phyloP scores from a whole-genome alignment of 2,113 vertebrate genomes.

The Carassius carassius region DNA sequence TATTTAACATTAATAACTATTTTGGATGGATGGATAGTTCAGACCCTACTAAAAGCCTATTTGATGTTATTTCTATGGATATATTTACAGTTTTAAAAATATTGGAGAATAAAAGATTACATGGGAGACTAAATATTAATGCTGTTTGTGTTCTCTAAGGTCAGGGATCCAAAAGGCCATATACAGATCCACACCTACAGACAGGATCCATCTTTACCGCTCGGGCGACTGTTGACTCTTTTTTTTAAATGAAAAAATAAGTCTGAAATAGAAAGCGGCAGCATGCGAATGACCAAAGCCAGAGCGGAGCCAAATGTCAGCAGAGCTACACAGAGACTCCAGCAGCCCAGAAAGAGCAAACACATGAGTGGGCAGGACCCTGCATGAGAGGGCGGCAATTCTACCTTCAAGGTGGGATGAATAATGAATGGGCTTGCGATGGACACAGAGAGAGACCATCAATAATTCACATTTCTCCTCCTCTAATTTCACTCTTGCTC shows the following conservation, averaged over 20 bases:
- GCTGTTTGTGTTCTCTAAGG: slow-evolving; percentile 20
- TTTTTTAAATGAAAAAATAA: slow-evolving; percentile 33
- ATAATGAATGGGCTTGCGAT: slow-evolving; percentile 88
- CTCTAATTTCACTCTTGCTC: slow-evolving; percentile 71
- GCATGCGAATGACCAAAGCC: slow-evolving; percentile 50
- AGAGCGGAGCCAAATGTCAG: slow-evolving; percentile 65
- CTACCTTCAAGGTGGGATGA: slow-evolving; percentile 91
- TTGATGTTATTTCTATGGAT: not conserved
- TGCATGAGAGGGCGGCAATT: slow-evolving; percentile 74
- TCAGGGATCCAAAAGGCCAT: slow-evolving; percentile 19
- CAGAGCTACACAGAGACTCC: slow-evolving; percentile 53
- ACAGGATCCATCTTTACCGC: slow-evolving; percentile 17
- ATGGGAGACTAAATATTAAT: slow-evolving; percentile 27
- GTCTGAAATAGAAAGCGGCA: slow-evolving; percentile 43
- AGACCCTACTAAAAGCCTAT: not conserved
- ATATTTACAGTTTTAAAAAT: not conserved
- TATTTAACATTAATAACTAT: no score
- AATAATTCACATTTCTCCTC: slow-evolving; percentile 82
- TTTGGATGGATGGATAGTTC: not conserved
- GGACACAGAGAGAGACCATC: slow-evolving; percentile 86
- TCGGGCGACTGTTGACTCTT: slow-evolving; percentile 26
- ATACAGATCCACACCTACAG: slow-evolving; percentile 37
- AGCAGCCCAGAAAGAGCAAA: slow-evolving; percentile 64
- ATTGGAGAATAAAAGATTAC: no score
- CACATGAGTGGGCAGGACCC: slow-evolving; percentile 71